Percentiles rank a stretch among this genome's conserved stretches.
Evolutionary conservation across 2,113 vertebrate species (phyloP).

Genomic region (Tetrao urogallus): DNA sequence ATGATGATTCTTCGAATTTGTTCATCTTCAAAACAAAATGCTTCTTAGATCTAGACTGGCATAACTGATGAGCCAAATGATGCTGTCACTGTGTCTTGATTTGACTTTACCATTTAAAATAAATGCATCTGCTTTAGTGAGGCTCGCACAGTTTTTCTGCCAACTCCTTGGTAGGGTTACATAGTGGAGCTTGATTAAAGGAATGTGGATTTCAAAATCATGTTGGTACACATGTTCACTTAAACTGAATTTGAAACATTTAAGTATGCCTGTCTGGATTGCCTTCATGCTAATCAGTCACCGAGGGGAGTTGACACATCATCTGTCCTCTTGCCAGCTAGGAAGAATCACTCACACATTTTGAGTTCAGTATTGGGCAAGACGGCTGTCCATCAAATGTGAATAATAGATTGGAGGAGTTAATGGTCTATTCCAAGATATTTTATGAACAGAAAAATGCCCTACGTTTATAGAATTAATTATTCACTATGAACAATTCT

Average conservation of each 20-base stretch:
- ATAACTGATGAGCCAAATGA: not conserved
- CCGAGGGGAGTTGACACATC: not conserved
- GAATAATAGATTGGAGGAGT: not conserved
- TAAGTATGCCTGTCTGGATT: slow-evolving; percentile 41
- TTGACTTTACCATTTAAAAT: not conserved
- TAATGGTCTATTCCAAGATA: not conserved
- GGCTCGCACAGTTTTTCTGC: not conserved
- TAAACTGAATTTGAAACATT: slow-evolving; percentile 17
- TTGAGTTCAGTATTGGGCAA: slow-evolving; percentile 20
- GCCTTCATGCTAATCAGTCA: slow-evolving; percentile 46
- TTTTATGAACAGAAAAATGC: not conserved
- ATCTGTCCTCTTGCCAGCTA: slow-evolving; percentile 18
- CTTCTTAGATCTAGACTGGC: not conserved
- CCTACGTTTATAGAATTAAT: not conserved
- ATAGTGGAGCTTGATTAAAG: slow-evolving; percentile 15
- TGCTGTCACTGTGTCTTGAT: not conserved
- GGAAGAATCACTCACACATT: not conserved
- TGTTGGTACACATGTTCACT: not conserved
- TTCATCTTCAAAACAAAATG: not conserved
- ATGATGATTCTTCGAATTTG: not conserved
- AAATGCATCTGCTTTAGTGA: not conserved
- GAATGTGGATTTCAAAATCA: not conserved
- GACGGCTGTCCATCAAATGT: slow-evolving; percentile 22
- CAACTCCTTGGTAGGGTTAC: not conserved
- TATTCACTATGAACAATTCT: not conserved